Conservation (phyloP, 2,797 vertebrate species). For the Sebastes vulpes region DNA sequence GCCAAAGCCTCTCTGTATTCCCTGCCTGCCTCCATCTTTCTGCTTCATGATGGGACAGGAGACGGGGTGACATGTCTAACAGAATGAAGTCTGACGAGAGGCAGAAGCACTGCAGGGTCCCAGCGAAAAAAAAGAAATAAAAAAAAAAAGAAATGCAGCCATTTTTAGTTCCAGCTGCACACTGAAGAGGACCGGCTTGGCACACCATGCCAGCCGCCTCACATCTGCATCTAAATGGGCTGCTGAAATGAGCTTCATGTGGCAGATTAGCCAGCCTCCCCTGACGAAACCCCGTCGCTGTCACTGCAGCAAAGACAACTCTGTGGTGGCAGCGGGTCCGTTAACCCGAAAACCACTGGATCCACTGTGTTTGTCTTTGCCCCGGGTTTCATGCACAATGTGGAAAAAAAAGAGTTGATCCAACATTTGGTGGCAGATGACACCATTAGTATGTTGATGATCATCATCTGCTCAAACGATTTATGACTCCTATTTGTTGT, state of each 20-base stretch:
- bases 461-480: conserved; percentile 7
- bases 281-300: conserved; percentile 22
- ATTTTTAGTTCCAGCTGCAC: conserved; percentile 36
- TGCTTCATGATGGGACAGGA: conserved; percentile 20
- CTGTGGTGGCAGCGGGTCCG: conserved; percentile 10
- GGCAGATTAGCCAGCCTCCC: conserved; percentile 46
- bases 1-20: conserved; percentile 67
- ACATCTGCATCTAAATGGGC: conserved; percentile 78
- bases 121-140: background rate
- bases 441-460: conserved; percentile 6
- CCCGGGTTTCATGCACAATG: background rate
- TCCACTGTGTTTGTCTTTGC: conserved; percentile 9
- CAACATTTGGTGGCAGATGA: conserved; percentile 27
- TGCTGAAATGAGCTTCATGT: conserved; percentile 63
- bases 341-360: conserved; percentile 28
- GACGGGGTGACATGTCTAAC: conserved; percentile 42
- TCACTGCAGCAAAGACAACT: conserved; percentile 42
- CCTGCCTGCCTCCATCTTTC: conserved; percentile 36
- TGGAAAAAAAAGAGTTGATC: conserved; percentile 15
- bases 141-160: conserved; percentile 9
- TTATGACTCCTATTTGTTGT: conserved; percentile 17
- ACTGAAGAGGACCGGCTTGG: conserved; percentile 18
- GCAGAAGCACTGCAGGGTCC: conserved; percentile 33
- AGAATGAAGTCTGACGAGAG: conserved; percentile 51
- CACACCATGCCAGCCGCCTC: conserved; percentile 40